These are phyloP conservation scores for Malurus cyaneus DNA, from an alignment of 2,113 vertebrate species.

Conservation along the genomic window DNA sequence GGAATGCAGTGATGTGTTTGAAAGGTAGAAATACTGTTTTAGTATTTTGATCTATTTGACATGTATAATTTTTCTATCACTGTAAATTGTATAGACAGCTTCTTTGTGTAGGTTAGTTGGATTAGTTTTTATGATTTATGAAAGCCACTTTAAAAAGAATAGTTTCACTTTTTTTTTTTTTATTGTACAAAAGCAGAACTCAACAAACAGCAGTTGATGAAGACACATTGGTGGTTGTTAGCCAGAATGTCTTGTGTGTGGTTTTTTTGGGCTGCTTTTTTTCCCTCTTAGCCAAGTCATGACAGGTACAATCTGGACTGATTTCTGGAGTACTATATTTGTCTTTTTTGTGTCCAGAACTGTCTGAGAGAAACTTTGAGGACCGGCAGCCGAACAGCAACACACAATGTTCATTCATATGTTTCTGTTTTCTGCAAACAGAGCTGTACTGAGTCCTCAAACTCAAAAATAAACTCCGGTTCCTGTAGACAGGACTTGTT, in stretches of 20 bases:
- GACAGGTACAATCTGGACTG: constrained; percentile 59
- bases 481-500: background rate
- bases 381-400: background rate
- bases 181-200: background rate
- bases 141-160: constrained; percentile 31
- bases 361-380: constrained; percentile 15
- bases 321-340: constrained; percentile 39
- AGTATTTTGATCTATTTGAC: constrained; percentile 47
- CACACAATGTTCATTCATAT: background rate
- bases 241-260: constrained; percentile 42
- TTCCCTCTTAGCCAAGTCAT: constrained; percentile 43
- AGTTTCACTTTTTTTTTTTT: background rate
- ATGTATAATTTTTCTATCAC: constrained; percentile 42
- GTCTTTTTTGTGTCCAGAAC: constrained; percentile 33
- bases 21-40: constrained; percentile 55
- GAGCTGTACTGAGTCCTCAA: background rate
- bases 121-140: constrained; percentile 66
- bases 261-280: background rate
- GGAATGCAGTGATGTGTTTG: constrained; percentile 33
- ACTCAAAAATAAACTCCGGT: background rate
- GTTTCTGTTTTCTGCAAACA: background rate
- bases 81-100: constrained; percentile 33
- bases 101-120: constrained; percentile 51
- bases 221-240: constrained; percentile 38
- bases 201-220: background rate